A percentile compares a stretch with the other conserved stretches of the same genome.
These are phyloP conservation scores for Allacma fusca DNA, from an alignment of 2,888 invertebrate genomes.

Conservation along the genomic window DNA sequence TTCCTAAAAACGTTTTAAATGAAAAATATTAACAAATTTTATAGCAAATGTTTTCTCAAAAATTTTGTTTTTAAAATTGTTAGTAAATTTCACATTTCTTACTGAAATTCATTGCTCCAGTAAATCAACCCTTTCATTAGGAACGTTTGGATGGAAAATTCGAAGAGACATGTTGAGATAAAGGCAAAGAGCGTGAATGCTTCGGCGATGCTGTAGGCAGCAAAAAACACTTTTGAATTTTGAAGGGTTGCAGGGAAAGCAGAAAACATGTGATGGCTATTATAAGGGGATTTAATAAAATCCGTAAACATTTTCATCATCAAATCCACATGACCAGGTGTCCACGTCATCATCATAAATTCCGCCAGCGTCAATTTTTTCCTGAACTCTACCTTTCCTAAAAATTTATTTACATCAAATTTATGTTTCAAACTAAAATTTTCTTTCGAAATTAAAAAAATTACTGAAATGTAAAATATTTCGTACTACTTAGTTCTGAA, in stretches of 20 bases:
- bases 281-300: background rate
- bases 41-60: too few relatives aligned
- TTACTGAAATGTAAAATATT: too few relatives aligned
- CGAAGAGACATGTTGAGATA: background rate
- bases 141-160: background rate
- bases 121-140: background rate
- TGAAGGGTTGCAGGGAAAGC: background rate
- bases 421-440: too few relatives aligned
- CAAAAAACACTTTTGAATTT: background rate
- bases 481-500: too few relatives aligned
- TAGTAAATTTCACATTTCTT: too few relatives aligned
- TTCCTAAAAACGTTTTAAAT: too few relatives aligned
- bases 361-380: background rate
- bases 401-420: too few relatives aligned
- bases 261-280: background rate
- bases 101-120: background rate
- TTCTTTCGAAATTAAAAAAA: too few relatives aligned
- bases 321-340: constrained; percentile 6
- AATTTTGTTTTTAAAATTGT: too few relatives aligned
- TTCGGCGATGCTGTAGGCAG: background rate
- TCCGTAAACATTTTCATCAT: background rate
- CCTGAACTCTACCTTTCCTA: too few relatives aligned
- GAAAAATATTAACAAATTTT: too few relatives aligned
- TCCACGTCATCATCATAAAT: background rate
- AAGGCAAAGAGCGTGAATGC: background rate